A percentile compares a stretch with the other conserved stretches of the same genome.
Evolutionary conservation across 2,888 invertebrate genomes (phyloP).

Genomic region (Eristalis arbustorum): DNA sequence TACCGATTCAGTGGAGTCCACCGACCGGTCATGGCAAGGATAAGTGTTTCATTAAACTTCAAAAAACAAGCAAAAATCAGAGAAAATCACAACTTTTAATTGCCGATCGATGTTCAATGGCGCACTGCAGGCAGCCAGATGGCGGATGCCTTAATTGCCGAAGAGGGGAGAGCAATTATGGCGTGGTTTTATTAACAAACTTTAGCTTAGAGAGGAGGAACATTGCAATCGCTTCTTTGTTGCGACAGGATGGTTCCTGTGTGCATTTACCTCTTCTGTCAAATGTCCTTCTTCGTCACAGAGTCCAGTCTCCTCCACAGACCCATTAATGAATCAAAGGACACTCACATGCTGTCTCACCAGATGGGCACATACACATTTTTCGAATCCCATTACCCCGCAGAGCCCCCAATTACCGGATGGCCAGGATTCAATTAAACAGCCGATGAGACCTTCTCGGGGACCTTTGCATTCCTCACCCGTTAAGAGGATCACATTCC

Average conservation of each 20-base stretch:
- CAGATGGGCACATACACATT: neutral
- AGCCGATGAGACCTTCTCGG: slow-evolving; percentile 39
- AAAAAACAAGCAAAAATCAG: neutral
- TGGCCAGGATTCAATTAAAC: slow-evolving; percentile 62
- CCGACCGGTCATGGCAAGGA: neutral
- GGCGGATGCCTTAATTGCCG: neutral
- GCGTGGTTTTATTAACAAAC: neutral
- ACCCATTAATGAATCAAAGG: too few species aligned
- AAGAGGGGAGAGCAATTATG: neutral
- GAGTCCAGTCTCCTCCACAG: too few species aligned
- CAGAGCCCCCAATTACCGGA: slow-evolving; percentile 44
- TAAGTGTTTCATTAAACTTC: slow-evolving; percentile 34
- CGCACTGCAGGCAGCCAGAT: neutral
- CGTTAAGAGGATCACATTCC: slow-evolving; percentile 8
- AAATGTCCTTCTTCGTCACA: too few species aligned
- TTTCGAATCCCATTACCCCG: slow-evolving; percentile 6
- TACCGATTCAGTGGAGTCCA: neutral
- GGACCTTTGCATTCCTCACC: slow-evolving; percentile 2
- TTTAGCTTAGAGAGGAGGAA: too few species aligned
- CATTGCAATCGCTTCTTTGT: too few species aligned
- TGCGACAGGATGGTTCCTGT: too few species aligned
- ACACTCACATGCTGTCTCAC: too few species aligned
- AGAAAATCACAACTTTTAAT: slow-evolving; percentile 47
- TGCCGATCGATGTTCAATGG: slow-evolving; percentile 27
- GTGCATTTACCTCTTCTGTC: too few species aligned